Base-by-base conservation (phyloP, 2,797 vertebrate genomes). In the Gymnopithys bicolor region DNA sequence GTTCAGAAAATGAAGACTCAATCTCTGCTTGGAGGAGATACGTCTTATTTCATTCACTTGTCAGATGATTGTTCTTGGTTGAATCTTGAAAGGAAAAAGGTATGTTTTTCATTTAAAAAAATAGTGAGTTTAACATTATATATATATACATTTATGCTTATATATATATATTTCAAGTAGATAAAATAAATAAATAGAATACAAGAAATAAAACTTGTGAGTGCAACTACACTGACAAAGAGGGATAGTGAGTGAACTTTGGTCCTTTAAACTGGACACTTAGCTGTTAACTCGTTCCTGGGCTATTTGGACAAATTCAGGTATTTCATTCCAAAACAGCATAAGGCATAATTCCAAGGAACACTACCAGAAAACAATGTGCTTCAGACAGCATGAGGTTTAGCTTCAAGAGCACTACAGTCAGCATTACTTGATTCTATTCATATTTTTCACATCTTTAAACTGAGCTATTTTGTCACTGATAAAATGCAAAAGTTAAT, bases 111-210 rank as follows among this genome's bases (percentile, higher is more conserved):
- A 24, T 11, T 15, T 18, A 56, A 73, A 73, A 78, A 78, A 74
- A 45, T 7, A 27, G 5, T 2, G 0, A 1, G 0, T 0, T 41
- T 55, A 53, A 41, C 10, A 6, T 39, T 10, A 8, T 77, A 1
- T 13, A 4, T 51, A 32, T 23, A 14, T 23, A 9, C 0, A 1
- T 41, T 9, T 25, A 27, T 46, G 7, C 11, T 76, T 58, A 27
- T 13, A 12, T 18, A n/a, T 25, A 15, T 5, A 21, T 25, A 27
- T 35, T 82, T 68, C 25, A 80, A 39, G 10, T 41, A 56, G 33
- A 35, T 28, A 51, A 87, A 56, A 55, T 59, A 84, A 51, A 82
- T 41, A 35, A 33, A 37, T 35, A 76, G 2, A 33, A 56, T 62
- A 23, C 2, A 32, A 56, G 5, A 76, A 76, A 60, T 56, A 53